phyloP scores from a whole-genome alignment of 2,113 vertebrate genomes.

The Peromyscus maniculatus region DNA sequence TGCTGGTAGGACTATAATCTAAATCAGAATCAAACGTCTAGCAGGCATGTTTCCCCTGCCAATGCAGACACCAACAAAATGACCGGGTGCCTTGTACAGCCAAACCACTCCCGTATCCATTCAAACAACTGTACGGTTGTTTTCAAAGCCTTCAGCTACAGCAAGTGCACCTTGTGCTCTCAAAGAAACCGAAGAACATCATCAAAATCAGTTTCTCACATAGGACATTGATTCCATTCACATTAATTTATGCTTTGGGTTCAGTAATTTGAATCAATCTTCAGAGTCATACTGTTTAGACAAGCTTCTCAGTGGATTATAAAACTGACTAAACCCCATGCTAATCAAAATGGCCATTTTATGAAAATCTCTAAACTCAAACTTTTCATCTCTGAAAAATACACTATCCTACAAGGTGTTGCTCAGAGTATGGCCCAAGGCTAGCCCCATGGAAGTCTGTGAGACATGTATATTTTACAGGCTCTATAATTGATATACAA shows the following conservation, averaged over 20 bases:
- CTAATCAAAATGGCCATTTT: conserved; percentile 47
- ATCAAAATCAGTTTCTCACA: conserved; percentile 23
- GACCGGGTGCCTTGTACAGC: neutral
- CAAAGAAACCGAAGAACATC: neutral
- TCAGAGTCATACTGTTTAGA: conserved; percentile 54
- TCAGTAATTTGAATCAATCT: conserved; percentile 54
- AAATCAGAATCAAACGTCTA: conserved; percentile 24
- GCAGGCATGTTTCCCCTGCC: neutral
- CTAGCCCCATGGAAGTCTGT: neutral
- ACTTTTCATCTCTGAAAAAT: neutral
- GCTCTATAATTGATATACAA: neutral
- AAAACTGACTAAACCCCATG: conserved; percentile 26
- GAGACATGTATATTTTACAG: neutral
- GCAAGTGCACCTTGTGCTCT: neutral
- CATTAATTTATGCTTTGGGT: conserved; percentile 48
- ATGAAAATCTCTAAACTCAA: conserved; percentile 3
- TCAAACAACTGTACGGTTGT: neutral
- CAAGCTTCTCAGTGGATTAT: conserved; percentile 41
- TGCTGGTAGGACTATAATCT: conserved; percentile 59
- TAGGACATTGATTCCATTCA: neutral
- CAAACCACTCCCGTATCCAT: neutral
- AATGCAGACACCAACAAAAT: neutral
- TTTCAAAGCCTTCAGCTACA: neutral
- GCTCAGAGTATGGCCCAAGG: neutral
- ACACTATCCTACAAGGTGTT: neutral